Percentiles rank a stretch among this genome's conserved stretches.
phyloP scores from a whole-genome alignment of 2,888 invertebrate genomes.

The Orchesellides sinensis region DNA sequence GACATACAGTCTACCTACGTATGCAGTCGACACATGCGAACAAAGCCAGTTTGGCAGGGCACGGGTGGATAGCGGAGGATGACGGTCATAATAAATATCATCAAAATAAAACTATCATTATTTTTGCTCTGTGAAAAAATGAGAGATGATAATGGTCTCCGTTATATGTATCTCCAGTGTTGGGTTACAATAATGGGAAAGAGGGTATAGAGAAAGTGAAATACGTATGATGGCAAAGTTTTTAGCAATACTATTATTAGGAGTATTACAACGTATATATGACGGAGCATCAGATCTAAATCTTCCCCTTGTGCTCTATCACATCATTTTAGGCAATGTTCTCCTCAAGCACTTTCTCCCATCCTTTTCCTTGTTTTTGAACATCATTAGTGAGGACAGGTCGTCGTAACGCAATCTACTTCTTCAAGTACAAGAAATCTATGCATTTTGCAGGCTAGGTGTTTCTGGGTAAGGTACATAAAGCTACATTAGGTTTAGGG shows the following conservation, averaged over 20 bases:
- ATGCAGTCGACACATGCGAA: too few relatives aligned
- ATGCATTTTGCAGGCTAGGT: constrained; percentile 6
- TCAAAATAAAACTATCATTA: not conserved
- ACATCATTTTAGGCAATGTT: not conserved
- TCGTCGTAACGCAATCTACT: not conserved
- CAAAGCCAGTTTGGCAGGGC: too few relatives aligned
- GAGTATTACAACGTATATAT: not conserved
- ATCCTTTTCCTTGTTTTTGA: constrained; percentile 49
- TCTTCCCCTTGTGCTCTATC: constrained; percentile 7
- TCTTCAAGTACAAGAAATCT: constrained; percentile 24
- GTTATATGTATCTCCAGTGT: not conserved
- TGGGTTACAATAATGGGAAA: not conserved
- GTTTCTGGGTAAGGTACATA: not conserved
- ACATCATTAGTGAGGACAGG: constrained; percentile 32
- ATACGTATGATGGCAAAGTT: not conserved
- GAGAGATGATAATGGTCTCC: constrained; percentile 1
- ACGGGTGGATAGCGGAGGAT: too few relatives aligned
- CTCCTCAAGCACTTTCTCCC: constrained; percentile 19
- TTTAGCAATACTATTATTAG: not conserved
- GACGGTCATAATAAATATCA: not conserved
- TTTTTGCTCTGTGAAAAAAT: not conserved
- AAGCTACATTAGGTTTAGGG: not conserved
- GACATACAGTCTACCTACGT: not conserved
- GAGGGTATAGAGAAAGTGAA: not conserved
- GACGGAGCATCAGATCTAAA: not conserved